phyloP scores from a whole-genome alignment of 2,888 invertebrate species.

The Noctua fimbriata region DNA sequence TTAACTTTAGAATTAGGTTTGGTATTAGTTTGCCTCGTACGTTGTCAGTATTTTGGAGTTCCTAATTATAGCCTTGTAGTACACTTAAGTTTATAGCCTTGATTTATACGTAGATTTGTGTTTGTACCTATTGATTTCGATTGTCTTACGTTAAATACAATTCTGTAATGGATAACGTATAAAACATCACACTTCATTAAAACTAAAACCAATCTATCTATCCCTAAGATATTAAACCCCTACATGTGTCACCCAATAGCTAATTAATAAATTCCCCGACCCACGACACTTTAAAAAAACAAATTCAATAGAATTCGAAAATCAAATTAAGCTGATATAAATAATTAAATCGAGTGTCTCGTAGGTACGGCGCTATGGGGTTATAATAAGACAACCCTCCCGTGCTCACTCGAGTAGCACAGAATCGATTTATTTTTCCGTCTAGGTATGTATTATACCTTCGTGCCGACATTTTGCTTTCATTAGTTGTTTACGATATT shows the following conservation, averaged over 20 bases:
- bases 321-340: conserved; percentile 68
- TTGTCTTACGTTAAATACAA: not conserved
- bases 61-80: not conserved
- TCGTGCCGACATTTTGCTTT: conserved; percentile 71
- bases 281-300: conserved; percentile 44
- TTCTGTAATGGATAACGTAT: not conserved
- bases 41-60: not conserved
- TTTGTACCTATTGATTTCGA: not conserved
- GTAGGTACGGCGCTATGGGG: conserved; percentile 63
- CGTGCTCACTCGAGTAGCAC: conserved; percentile 75
- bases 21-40: not conserved
- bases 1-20: conserved; percentile 5
- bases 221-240: not conserved
- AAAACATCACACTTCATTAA: not conserved
- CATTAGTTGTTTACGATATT: conserved; percentile 65
- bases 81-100: not conserved
- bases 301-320: conserved; percentile 59
- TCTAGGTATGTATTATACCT: conserved; percentile 67
- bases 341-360: conserved; percentile 68
- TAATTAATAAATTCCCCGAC: conserved; percentile 46
- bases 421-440: conserved; percentile 81
- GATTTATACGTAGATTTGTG: not conserved
- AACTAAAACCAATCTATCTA: not conserved
- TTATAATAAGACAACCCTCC: conserved; percentile 75
- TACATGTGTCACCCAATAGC: conserved; percentile 14